A percentile compares a stretch with the other conserved stretches of the same genome.
Evolutionary conservation across 1,140 invertebrate species (phyloP).

Genomic region (Drosophila arizonae): DNA sequence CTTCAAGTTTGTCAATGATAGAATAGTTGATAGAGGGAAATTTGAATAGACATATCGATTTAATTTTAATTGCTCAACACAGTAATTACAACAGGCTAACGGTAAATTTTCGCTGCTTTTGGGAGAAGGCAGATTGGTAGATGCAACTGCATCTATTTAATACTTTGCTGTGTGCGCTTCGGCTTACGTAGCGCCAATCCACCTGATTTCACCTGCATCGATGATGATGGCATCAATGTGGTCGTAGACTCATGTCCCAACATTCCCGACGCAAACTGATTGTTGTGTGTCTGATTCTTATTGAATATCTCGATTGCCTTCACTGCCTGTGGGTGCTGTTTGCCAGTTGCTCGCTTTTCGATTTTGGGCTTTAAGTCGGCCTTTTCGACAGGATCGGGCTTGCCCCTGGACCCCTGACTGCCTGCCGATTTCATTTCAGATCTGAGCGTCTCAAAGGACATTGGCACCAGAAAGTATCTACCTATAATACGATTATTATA

Average conservation of each 20-base stretch:
- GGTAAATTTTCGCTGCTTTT: slow-evolving; percentile 29
- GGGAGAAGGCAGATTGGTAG: not conserved
- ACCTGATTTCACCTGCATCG: not conserved
- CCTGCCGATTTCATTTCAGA: slow-evolving; percentile 24
- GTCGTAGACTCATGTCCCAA: slow-evolving; percentile 8
- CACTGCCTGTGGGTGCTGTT: not conserved
- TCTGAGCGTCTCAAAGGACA: slow-evolving; percentile 46
- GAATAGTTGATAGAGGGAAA: slow-evolving; percentile 37
- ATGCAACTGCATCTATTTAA: not conserved
- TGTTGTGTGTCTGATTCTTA: too few relatives aligned
- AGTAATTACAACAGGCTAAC: slow-evolving; percentile 4
- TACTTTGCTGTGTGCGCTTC: slow-evolving; percentile 9
- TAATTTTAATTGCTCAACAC: slow-evolving; percentile 9
- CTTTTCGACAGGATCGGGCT: not conserved
- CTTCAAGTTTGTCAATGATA: too few relatives aligned
- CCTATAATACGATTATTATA: slow-evolving; percentile 9
- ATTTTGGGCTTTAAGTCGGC: slow-evolving; percentile 8
- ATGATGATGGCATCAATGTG: slow-evolving; percentile 19
- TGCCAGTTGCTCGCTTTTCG: slow-evolving; percentile 17
- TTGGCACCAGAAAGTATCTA: slow-evolving; percentile 52
- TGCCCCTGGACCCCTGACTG: too few relatives aligned
- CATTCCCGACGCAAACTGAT: not conserved
- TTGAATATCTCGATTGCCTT: slow-evolving; percentile 1
- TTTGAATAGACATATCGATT: not conserved
- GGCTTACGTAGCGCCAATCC: slow-evolving; percentile 11